Evolutionary conservation across 1,140 invertebrate genomes (phyloP).

Genomic region (Spodoptera litura): DNA sequence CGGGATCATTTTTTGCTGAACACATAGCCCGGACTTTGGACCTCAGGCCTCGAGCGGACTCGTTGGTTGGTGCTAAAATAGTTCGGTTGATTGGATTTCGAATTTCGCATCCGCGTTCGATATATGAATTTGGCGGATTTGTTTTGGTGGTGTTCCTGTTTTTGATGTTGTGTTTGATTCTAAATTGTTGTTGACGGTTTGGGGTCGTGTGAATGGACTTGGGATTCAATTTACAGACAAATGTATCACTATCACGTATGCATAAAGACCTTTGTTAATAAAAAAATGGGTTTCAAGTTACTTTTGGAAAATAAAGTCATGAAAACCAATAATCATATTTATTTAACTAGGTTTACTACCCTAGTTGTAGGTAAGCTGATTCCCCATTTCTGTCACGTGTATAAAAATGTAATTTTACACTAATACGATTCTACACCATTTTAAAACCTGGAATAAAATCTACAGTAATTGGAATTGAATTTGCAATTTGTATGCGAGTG

Average conservation of each 20-base stretch:
- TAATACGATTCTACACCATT: not conserved
- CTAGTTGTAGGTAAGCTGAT: too few relatives aligned
- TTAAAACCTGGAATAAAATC: not conserved
- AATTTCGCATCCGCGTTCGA: conserved; percentile 9
- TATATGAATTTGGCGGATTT: conserved; percentile 38
- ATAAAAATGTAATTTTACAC: too few relatives aligned
- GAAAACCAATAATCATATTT: too few relatives aligned
- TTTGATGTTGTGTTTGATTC: conserved; percentile 18
- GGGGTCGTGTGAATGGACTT: too few relatives aligned
- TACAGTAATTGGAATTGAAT: conserved; percentile 16
- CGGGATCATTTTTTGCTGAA: conserved; percentile 48
- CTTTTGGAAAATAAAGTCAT: too few relatives aligned
- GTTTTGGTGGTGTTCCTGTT: conserved; percentile 8
- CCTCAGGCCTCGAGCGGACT: not conserved
- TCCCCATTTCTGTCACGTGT: too few relatives aligned
- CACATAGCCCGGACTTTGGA: conserved; percentile 23
- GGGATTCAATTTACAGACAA: too few relatives aligned
- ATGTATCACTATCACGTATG: too few relatives aligned
- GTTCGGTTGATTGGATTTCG: conserved; percentile 51
- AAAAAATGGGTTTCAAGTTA: too few relatives aligned
- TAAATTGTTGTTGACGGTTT: not conserved
- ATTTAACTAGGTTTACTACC: too few relatives aligned
- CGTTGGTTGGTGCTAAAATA: conserved; percentile 34
- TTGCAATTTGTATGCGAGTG: conserved; percentile 16
- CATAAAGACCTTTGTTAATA: too few relatives aligned